A percentile compares a stretch with the other conserved stretches of the same genome.
phyloP scores from a whole-genome alignment of 2,113 vertebrate species.

The Malurus alboscapulatus region DNA sequence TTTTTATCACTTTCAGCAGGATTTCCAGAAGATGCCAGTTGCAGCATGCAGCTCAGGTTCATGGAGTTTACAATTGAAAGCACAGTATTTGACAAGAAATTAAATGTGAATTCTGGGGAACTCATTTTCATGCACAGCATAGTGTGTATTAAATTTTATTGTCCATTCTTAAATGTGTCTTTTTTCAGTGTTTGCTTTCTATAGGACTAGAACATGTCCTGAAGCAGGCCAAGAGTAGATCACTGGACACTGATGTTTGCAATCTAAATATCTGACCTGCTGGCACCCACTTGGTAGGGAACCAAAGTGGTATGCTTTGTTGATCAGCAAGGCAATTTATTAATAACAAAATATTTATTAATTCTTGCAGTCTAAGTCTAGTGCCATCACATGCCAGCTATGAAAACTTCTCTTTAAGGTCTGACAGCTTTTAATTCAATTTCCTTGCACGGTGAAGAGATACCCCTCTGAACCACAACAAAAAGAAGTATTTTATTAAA shows the following conservation, averaged over 20 bases:
- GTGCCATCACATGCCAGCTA: not conserved
- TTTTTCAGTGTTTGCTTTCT: not conserved
- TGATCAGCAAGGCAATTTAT: not conserved
- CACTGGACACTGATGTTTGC: not conserved
- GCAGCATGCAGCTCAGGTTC: not conserved
- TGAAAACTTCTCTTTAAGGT: not conserved
- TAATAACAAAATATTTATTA: not conserved
- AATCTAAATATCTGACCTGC: not conserved
- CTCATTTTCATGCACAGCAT: not conserved
- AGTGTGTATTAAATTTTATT: not conserved
- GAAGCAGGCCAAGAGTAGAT: not conserved
- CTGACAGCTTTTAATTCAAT: not conserved
- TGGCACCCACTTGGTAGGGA: not conserved
- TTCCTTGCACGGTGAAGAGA: not conserved
- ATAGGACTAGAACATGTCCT: not conserved
- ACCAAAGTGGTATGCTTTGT: not conserved
- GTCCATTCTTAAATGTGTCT: not conserved
- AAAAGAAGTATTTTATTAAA: not conserved
- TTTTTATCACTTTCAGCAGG: not conserved
- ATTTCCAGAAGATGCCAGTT: not conserved
- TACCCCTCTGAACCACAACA: fast-evolving
- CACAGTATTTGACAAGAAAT: not conserved
- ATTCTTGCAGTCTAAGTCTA: not conserved
- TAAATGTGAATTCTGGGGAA: not conserved
- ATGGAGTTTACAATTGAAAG: not conserved